A percentile compares a stretch with the other conserved stretches of the same genome.
Evolutionary conservation across 1,140 invertebrate genomes (phyloP).

Genomic region (Onthophagus taurus): DNA sequence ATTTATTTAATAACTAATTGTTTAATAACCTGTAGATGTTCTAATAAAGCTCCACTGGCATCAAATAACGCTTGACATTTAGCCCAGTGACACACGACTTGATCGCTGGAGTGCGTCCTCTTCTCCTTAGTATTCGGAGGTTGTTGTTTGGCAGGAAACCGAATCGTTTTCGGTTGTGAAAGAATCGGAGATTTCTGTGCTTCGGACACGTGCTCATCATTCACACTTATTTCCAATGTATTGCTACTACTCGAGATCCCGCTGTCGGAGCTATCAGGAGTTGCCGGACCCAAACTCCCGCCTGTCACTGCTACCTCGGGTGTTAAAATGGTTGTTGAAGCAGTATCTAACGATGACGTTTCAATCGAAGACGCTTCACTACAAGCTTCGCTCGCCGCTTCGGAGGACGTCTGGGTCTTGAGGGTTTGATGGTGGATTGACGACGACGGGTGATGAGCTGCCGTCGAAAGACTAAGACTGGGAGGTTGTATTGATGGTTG

Average conservation of each 20-base stretch:
- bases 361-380: too few relatives aligned
- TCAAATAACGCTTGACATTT: conserved; percentile 72
- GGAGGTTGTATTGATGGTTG: background rate
- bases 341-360: too few relatives aligned
- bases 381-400: too few relatives aligned
- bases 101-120: conserved; percentile 33
- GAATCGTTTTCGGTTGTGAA: conserved; percentile 65
- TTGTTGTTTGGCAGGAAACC: conserved; percentile 55
- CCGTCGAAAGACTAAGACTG: too few relatives aligned
- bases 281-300: conserved; percentile 13
- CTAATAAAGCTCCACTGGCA: conserved; percentile 67
- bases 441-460: too few relatives aligned
- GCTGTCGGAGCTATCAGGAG: conserved; percentile 31
- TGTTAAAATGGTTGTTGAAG: conserved; percentile 28
- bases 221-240: conserved; percentile 26
- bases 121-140: conserved; percentile 20
- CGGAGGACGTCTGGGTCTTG: too few relatives aligned
- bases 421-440: too few relatives aligned
- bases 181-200: conserved; percentile 51
- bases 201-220: conserved; percentile 19
- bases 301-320: conserved; percentile 19
- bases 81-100: conserved; percentile 69
- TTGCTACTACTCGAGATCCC: conserved; percentile 26
- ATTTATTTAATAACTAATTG: background rate
- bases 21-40: conserved; percentile 71